Percentiles rank a stretch among this genome's conserved stretches.
These are phyloP conservation scores for Archips xylosteana DNA, from an alignment of 2,888 invertebrate genomes.

Conservation along the genomic window DNA sequence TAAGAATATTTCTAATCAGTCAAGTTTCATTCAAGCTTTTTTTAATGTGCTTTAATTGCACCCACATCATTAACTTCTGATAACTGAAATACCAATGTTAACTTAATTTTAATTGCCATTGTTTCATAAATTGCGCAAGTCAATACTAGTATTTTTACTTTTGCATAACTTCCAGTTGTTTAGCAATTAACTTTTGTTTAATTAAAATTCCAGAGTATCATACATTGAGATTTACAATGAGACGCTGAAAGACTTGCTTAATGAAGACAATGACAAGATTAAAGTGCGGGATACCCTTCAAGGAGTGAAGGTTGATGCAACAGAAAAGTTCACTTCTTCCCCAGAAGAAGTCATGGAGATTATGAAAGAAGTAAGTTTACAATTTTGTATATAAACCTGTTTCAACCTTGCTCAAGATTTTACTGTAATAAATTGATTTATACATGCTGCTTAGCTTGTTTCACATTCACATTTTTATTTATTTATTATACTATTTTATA, in stretches of 20 bases:
- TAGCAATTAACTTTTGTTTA: not conserved
- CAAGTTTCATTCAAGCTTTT: no score
- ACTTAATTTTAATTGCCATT: no score
- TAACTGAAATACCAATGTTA: no score
- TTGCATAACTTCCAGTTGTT: not conserved
- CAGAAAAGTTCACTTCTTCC: constrained; percentile 87
- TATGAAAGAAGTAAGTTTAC: constrained; percentile 76
- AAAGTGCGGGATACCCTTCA: constrained; percentile 87
- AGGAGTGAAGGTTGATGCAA: constrained; percentile 88
- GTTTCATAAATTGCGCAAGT: no score
- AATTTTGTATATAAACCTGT: no score
- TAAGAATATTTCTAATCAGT: no score
- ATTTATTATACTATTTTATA: no score
- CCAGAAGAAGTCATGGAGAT: constrained; percentile 86
- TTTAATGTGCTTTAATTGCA: no score
- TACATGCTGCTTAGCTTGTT: no score
- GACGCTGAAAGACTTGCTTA: constrained; percentile 90
- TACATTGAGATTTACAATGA: constrained; percentile 97
- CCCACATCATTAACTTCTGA: no score
- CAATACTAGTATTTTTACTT: not conserved
- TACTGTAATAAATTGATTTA: not conserved
- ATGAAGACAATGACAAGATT: constrained; percentile 85
- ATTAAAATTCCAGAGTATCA: constrained; percentile 87
- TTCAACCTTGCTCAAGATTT: not conserved
- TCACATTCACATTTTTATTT: no score